Percentiles rank a stretch among this genome's conserved stretches.
phyloP scores from a whole-genome alignment of 1,140 invertebrate species.

The Magallana angulata region DNA sequence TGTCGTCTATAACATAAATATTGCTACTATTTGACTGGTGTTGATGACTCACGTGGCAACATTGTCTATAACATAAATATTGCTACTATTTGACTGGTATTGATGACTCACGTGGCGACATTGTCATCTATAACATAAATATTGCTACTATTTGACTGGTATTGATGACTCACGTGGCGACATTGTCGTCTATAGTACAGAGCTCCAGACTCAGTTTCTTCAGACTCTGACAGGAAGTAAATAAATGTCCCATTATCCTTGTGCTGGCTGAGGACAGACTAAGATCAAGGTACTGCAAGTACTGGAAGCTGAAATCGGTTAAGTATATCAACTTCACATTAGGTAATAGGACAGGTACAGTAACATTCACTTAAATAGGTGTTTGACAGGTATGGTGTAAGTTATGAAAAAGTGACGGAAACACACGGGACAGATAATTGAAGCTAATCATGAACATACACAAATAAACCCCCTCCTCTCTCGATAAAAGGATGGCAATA shows the following conservation, averaged over 20 bases:
- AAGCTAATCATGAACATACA: no score
- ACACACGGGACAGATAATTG: no score
- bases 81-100: no score
- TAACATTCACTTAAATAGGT: no score
- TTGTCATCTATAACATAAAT: conserved; percentile 82
- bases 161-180: conserved; percentile 80
- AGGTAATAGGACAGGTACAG: no score
- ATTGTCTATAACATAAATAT: conserved; percentile 81
- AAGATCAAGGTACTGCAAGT: conserved; percentile 90
- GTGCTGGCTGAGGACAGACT: conserved; percentile 87
- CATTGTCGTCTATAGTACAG: conserved; percentile 83
- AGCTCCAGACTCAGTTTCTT: conserved; percentile 92
- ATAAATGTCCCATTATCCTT: conserved; percentile 82
- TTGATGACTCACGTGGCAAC: conserved; percentile 80
- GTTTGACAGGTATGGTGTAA: no score
- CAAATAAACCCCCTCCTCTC: no score
- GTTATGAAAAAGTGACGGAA: no score
- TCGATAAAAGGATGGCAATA: no score
- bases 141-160: no score
- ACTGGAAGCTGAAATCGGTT: conserved; percentile 70
- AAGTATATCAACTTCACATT: no score
- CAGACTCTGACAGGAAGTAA: conserved; percentile 85
- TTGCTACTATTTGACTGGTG: no score
- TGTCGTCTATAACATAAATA: conserved; percentile 83
- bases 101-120: conserved; percentile 80